Evolutionary conservation across 2,797 vertebrate genomes (phyloP).

Genomic region (Gila robusta): DNA sequence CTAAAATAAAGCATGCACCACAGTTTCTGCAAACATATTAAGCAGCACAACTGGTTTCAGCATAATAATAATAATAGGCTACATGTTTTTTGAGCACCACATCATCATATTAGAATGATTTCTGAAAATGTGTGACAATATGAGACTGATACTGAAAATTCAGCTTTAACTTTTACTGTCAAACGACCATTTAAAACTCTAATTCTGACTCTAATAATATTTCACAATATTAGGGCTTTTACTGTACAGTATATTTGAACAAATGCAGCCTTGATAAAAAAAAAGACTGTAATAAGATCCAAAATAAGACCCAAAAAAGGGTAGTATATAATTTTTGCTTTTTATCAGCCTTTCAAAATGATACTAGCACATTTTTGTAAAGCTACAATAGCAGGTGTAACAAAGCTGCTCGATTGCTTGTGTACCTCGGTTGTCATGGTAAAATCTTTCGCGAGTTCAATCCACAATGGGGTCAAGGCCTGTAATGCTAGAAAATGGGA

Average conservation of each 20-base stretch:
- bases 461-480: slow-evolving; percentile 28
- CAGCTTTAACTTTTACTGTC: no score
- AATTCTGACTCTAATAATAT: background rate
- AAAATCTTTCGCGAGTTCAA: slow-evolving; percentile 2
- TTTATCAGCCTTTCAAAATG: background rate
- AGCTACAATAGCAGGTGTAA: slow-evolving; percentile 7
- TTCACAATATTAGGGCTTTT: background rate
- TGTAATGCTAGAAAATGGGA: slow-evolving; percentile 25
- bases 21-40: background rate
- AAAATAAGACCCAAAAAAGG: no score
- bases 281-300: no score
- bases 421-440: slow-evolving; percentile 27
- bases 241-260: background rate
- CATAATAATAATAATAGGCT: no score
- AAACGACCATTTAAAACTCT: no score
- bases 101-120: background rate
- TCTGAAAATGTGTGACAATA: background rate
- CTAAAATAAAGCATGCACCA: background rate
- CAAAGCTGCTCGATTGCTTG: background rate
- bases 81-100: no score
- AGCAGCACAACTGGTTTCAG: background rate
- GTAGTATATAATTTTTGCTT: background rate
- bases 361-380: background rate
- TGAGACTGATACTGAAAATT: no score
- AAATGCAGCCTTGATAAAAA: background rate